Conservation (phyloP, 2,888 invertebrate species). For the Cactoblastis cactorum region DNA sequence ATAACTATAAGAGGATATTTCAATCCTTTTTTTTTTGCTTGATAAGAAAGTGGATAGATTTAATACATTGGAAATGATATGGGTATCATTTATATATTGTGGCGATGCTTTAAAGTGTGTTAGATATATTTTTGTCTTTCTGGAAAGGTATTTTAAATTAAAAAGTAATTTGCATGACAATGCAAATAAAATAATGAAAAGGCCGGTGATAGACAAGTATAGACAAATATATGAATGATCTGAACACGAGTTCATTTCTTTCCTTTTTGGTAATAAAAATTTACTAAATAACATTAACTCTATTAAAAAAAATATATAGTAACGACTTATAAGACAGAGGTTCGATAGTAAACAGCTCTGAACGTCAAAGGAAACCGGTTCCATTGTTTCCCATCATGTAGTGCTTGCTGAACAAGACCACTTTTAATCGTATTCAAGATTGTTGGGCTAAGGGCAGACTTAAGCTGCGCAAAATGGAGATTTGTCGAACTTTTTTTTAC, state of each 20-base stretch:
- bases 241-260: no score
- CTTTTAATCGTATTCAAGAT: slow-evolving; percentile 45
- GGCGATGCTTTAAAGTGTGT: not conserved
- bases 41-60: slow-evolving; percentile 1
- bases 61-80: not conserved
- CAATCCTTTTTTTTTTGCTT: slow-evolving; percentile 8
- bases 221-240: no score
- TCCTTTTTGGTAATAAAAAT: no score
- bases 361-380: slow-evolving; percentile 33
- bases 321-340: not conserved
- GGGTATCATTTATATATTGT: not conserved
- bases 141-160: not conserved
- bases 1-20: slow-evolving; percentile 31
- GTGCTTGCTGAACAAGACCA: slow-evolving; percentile 43
- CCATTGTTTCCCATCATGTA: slow-evolving; percentile 39
- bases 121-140: not conserved
- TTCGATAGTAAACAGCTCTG: slow-evolving; percentile 1
- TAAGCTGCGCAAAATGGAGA: no score
- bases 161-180: no score
- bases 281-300: no score
- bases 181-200: no score
- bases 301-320: no score
- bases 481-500: no score
- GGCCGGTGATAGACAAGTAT: no score
- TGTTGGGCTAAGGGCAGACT: not conserved